These are phyloP conservation scores for Drosophila nigromelanica DNA, from an alignment of 1,140 invertebrate species.

Conservation along the genomic window DNA sequence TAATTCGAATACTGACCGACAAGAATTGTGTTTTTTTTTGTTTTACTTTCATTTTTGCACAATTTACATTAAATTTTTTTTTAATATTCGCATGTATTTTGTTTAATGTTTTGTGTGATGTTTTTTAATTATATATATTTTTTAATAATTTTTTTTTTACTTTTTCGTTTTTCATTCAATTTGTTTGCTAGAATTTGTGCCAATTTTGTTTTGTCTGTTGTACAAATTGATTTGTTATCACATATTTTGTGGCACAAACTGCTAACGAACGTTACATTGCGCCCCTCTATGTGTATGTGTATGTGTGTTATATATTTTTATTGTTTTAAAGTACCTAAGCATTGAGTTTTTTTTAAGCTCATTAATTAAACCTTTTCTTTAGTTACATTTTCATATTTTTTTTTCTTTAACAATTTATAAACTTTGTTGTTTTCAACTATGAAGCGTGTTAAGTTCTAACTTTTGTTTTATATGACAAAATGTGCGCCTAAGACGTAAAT, in stretches of 20 bases:
- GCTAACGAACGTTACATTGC: conserved; percentile 46
- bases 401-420: conserved; percentile 32
- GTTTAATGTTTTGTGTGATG: conserved; percentile 51
- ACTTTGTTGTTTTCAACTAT: conserved; percentile 19
- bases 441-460: conserved; percentile 30
- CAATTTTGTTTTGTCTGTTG: conserved; percentile 51
- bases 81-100: conserved; percentile 64
- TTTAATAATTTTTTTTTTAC: conserved; percentile 38
- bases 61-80: conserved; percentile 43
- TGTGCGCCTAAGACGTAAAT: neutral
- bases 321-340: conserved; percentile 46
- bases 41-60: conserved; percentile 40
- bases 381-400: conserved; percentile 28
- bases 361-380: conserved; percentile 34
- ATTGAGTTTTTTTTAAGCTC: conserved; percentile 46
- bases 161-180: conserved; percentile 40
- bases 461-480: conserved; percentile 33
- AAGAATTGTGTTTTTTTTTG: conserved; percentile 62
- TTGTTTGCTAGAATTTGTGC: conserved; percentile 55
- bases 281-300: conserved; percentile 34
- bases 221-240: conserved; percentile 60
- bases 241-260: conserved; percentile 65
- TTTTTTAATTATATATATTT: conserved; percentile 45
- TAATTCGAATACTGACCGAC: conserved; percentile 80
- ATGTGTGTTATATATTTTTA: conserved; percentile 18